These are phyloP conservation scores for Tetheella fluctuosa DNA, from an alignment of 2,888 invertebrate species.

Conservation along the genomic window DNA sequence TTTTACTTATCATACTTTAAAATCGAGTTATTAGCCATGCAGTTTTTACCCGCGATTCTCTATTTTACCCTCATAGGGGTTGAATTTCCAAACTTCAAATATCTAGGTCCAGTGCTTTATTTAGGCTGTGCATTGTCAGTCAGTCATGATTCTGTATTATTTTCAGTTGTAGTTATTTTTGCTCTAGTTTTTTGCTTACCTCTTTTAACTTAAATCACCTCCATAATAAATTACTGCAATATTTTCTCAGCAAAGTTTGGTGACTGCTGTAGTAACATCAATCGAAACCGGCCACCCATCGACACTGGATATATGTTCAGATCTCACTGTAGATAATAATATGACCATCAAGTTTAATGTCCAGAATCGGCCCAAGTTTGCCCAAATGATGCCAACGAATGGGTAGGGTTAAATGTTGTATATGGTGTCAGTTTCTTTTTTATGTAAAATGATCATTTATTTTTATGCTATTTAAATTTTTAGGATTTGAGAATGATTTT, in stretches of 20 bases:
- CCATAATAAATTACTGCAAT: constrained; percentile 61
- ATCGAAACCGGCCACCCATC: constrained; percentile 47
- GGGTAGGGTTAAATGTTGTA: not conserved
- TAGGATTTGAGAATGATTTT: not conserved
- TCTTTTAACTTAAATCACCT: constrained; percentile 30
- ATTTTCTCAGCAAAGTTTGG: constrained; percentile 61
- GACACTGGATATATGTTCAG: constrained; percentile 47
- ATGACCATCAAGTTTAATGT: constrained; percentile 35
- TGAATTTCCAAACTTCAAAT: too few relatives aligned
- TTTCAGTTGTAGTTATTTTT: too few relatives aligned
- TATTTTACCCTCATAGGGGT: too few relatives aligned
- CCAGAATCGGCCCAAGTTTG: not conserved
- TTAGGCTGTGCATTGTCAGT: too few relatives aligned
- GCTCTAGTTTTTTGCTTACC: constrained; percentile 5
- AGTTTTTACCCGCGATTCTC: too few relatives aligned
- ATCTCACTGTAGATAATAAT: constrained; percentile 46
- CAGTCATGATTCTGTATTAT: too few relatives aligned
- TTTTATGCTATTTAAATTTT: not conserved
- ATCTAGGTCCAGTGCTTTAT: too few relatives aligned
- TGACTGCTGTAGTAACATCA: constrained; percentile 54
- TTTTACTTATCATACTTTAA: too few relatives aligned
- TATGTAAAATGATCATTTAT: not conserved
- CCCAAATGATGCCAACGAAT: not conserved
- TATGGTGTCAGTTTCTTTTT: not conserved
- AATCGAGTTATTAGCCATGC: too few relatives aligned